Conservation (phyloP, 2,888 invertebrate genomes). For the Brachyptera risi region DNA sequence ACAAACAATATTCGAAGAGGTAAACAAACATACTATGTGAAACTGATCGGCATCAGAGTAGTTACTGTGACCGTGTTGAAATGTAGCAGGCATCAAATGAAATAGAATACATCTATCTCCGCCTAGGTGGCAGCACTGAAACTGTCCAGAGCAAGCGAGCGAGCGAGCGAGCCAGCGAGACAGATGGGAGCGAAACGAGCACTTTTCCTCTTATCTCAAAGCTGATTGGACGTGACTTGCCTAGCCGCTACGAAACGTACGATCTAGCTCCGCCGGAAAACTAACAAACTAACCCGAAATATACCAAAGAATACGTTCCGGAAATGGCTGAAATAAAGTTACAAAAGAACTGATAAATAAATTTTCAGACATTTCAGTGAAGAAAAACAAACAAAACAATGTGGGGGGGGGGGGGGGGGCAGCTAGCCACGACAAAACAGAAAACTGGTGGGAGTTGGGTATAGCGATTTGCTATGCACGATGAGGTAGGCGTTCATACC, state of each 20-base stretch:
- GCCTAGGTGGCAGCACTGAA: conserved; percentile 3
- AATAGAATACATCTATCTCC: conserved; percentile 1
- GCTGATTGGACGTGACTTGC: conserved; percentile 27
- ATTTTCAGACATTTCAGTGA: neutral
- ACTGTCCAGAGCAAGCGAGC: conserved; percentile 6
- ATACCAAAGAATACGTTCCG: neutral
- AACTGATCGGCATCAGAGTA: too few relatives aligned
- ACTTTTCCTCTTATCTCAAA: conserved; percentile 21
- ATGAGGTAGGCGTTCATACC: neutral
- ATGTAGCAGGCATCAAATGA: neutral
- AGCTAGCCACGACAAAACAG: conserved; percentile 4
- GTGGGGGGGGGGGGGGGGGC: neutral
- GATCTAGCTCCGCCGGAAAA: neutral
- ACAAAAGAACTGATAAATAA: conserved; percentile 10
- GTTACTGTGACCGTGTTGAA: neutral
- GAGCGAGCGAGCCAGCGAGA: too few relatives aligned
- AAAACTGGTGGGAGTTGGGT: too few relatives aligned
- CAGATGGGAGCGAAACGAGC: conserved; percentile 20
- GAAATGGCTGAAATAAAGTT: conserved; percentile 7
- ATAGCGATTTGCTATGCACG: conserved; percentile 5
- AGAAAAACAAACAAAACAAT: neutral
- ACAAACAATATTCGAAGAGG: too few relatives aligned
- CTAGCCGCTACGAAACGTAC: neutral
- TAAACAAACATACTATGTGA: too few relatives aligned
- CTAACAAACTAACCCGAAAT: neutral